Evolutionary conservation across 2,113 vertebrate genomes (phyloP).

Genomic region (Girardinichthys multiradiatus): DNA sequence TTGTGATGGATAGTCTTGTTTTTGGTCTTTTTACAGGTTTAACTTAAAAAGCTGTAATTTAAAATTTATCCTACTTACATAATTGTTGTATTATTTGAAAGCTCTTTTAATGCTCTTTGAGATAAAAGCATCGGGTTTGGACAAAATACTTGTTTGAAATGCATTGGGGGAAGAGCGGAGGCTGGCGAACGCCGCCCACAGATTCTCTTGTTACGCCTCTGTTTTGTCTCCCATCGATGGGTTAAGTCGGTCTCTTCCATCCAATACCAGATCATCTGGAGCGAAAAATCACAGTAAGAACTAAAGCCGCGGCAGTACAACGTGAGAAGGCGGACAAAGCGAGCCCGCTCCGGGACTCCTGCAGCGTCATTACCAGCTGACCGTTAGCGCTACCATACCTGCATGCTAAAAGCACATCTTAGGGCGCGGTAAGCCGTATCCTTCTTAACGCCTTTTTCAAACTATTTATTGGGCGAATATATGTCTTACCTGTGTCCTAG

Average conservation of each 20-base stretch:
- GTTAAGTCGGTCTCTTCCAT: background rate
- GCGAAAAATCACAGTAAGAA: background rate
- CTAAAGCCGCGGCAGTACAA: rapidly evolving
- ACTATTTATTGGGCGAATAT: rapidly evolving
- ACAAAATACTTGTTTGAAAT: too few relatives aligned
- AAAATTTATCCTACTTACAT: too few relatives aligned
- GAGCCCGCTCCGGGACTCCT: too few relatives aligned
- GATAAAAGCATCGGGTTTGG: too few relatives aligned
- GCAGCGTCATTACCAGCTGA: background rate
- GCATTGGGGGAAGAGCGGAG: background rate
- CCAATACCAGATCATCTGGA: background rate
- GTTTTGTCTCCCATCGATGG: background rate
- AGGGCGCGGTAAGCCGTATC: background rate
- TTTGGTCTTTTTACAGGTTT: too few relatives aligned
- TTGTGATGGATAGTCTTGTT: too few relatives aligned
- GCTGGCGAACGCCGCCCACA: background rate
- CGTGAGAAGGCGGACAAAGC: background rate
- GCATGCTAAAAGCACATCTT: slow-evolving; percentile 61
- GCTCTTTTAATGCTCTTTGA: too few relatives aligned
- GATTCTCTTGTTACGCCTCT: background rate
- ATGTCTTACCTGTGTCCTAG: slow-evolving; percentile 25
- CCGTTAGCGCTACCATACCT: slow-evolving; percentile 33
- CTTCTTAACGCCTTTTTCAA: background rate
- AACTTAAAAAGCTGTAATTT: too few relatives aligned
- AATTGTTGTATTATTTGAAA: too few relatives aligned